These are phyloP conservation scores for Oncorhynchus masou DNA, from an alignment of 2,113 vertebrate genomes.

Conservation along the genomic window DNA sequence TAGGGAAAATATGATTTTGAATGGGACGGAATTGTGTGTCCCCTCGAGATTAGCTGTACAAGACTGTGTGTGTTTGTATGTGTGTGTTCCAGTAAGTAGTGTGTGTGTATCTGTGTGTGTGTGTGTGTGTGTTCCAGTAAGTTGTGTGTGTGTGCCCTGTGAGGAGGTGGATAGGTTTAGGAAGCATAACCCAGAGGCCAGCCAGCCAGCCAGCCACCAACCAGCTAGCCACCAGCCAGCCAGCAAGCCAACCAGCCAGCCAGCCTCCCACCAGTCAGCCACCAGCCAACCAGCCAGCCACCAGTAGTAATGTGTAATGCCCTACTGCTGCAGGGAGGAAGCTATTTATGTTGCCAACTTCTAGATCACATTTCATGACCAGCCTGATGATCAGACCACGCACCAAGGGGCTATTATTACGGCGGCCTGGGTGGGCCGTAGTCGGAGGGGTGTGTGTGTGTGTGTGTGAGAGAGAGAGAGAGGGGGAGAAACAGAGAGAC, in stretches of 20 bases:
- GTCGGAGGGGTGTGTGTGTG: not conserved
- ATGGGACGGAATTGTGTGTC: too few relatives aligned
- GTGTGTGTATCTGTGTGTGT: not conserved
- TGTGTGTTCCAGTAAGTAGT: too few relatives aligned
- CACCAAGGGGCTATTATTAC: conserved; percentile 32
- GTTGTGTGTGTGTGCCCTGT: not conserved
- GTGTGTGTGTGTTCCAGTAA: too few relatives aligned
- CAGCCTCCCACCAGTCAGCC: conserved; percentile 1
- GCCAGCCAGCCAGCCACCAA: not conserved
- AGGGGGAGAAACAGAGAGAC: not conserved
- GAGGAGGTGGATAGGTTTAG: not conserved
- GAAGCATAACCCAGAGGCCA: conserved; percentile 16
- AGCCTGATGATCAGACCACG: conserved; percentile 15
- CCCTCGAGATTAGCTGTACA: not conserved
- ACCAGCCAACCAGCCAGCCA: not conserved
- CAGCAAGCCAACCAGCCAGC: not conserved
- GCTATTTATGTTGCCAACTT: conserved; percentile 59
- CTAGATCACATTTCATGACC: conserved; percentile 37
- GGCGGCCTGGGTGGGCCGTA: conserved; percentile 16
- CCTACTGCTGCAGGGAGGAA: conserved; percentile 48
- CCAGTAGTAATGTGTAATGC: conserved; percentile 49
- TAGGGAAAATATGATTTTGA: too few relatives aligned
- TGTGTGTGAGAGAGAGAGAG: not conserved
- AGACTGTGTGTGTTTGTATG: conserved; percentile 53
- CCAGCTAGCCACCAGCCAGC: not conserved